Percentiles rank a stretch among this genome's conserved stretches.
Conservation (phyloP, 2,797 vertebrate species). For the Lacerta viridis region DNA sequence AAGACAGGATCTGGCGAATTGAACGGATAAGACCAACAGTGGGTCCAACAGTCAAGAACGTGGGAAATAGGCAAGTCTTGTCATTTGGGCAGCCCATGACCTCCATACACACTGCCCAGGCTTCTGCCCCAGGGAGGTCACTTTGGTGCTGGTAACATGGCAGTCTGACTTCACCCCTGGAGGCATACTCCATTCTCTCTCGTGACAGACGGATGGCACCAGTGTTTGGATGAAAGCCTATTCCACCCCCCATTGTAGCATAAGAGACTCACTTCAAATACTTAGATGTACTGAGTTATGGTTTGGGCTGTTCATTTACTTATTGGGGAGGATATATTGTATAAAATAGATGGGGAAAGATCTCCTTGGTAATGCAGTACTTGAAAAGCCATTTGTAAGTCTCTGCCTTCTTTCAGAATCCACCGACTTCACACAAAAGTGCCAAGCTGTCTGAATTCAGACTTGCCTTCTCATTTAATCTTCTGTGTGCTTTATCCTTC, state of each 20-base stretch:
- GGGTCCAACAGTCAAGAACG: no score
- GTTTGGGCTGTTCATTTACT: not conserved
- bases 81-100: no score
- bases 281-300: conserved; percentile 13
- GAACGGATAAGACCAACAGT: no score
- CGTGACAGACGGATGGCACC: no score
- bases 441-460: conserved; percentile 45
- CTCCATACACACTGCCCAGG: no score
- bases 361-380: conserved; percentile 19
- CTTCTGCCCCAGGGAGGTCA: no score
- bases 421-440: conserved; percentile 42
- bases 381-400: conserved; percentile 13
- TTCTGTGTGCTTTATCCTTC: conserved; percentile 59
- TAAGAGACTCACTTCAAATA: not conserved
- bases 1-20: no score
- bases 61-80: no score
- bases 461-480: conserved; percentile 71
- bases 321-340: conserved; percentile 29
- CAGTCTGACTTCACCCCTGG: no score
- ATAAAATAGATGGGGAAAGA: conserved; percentile 31
- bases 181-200: no score
- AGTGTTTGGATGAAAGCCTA: not conserved
- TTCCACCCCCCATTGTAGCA: conserved; percentile 29
- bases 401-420: conserved; percentile 40
- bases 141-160: no score